Evolutionary conservation across 2,113 vertebrate species (phyloP).

Genomic region (Ptychochromis oligacanthus): DNA sequence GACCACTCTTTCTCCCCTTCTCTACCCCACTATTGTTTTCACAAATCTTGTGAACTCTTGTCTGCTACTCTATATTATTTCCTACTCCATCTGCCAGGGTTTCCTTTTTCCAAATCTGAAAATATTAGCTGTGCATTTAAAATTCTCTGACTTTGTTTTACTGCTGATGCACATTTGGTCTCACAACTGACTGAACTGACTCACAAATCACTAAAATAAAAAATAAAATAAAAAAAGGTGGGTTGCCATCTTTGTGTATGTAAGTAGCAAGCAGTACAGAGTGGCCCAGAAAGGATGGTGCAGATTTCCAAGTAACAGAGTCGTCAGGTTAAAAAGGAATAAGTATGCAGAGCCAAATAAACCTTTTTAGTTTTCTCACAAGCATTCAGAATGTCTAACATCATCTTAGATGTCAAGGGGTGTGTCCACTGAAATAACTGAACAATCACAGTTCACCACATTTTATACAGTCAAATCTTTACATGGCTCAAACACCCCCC

Average conservation of each 20-base stretch:
- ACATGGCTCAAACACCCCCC: neutral
- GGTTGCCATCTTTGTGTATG: neutral
- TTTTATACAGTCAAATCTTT: neutral
- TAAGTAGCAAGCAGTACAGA: neutral
- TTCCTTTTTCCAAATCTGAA: conserved; percentile 3
- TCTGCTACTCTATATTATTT: conserved; percentile 5
- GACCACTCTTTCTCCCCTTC: neutral
- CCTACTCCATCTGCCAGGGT: neutral
- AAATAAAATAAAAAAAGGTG: neutral
- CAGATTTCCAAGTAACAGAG: neutral
- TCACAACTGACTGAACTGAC: neutral
- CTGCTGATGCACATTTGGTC: neutral
- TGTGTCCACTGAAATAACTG: neutral
- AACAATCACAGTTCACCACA: neutral
- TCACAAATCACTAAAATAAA: neutral
- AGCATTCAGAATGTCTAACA: no score
- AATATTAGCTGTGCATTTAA: neutral
- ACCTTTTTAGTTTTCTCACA: neutral
- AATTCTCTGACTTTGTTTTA: neutral
- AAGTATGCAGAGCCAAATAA: neutral
- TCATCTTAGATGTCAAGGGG: neutral
- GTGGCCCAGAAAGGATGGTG: no score
- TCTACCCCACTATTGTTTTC: neutral
- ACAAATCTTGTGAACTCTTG: conserved; percentile 11
- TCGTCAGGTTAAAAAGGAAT: neutral